Percentiles rank a stretch among this genome's conserved stretches.
phyloP scores from a whole-genome alignment of 2,113 vertebrate genomes.

The Nematolebias whitei region DNA sequence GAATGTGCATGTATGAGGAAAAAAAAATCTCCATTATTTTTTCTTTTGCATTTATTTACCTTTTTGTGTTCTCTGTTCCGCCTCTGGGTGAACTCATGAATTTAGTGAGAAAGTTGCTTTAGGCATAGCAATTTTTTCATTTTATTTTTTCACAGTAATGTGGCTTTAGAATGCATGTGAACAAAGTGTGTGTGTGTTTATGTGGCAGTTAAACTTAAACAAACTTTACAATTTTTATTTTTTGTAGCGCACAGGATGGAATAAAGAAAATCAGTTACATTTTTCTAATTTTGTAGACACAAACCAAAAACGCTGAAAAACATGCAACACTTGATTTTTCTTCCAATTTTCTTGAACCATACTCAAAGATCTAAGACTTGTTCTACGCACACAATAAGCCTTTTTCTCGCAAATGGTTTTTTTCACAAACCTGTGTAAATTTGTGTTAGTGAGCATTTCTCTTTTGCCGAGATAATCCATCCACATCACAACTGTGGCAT shows the following conservation, averaged over 20 bases:
- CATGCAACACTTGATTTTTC: no score
- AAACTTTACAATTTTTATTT: neutral
- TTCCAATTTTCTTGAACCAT: no score
- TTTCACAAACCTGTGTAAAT: no score
- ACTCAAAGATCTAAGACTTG: no score
- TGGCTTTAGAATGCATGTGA: neutral
- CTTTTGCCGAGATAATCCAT: no score
- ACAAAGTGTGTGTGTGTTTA: slow-evolving; percentile 4
- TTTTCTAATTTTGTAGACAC: slow-evolving; percentile 22
- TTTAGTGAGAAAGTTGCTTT: slow-evolving; percentile 9
- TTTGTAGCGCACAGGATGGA: neutral
- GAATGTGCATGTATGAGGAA: no score
- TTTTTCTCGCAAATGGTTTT: no score
- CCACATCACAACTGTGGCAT: no score
- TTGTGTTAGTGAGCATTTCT: no score
- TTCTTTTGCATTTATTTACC: slow-evolving; percentile 12
- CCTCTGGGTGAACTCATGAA: slow-evolving; percentile 32
- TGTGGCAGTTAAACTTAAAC: slow-evolving; percentile 18
- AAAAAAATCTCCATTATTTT: slow-evolving; percentile 8
- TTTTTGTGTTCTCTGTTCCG: slow-evolving; percentile 1
- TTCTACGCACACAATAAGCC: no score
- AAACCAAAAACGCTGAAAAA: slow-evolving; percentile 42
- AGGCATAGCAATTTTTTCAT: neutral
- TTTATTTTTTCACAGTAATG: neutral
- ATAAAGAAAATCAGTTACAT: neutral